These are phyloP conservation scores for Ceratitis capitata DNA, from an alignment of 1,140 invertebrate genomes.

Conservation along the genomic window DNA sequence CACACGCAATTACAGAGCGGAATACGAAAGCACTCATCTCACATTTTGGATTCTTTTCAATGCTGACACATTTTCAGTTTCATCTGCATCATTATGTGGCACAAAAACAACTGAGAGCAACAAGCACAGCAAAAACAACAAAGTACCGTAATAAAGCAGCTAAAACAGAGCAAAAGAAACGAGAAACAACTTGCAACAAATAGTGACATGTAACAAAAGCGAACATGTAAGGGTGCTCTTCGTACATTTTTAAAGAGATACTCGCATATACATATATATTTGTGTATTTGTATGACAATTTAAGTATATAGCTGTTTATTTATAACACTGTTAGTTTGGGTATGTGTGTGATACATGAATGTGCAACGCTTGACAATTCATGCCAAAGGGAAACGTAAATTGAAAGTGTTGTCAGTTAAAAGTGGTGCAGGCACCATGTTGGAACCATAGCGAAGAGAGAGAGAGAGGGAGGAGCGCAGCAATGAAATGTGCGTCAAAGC, in stretches of 20 bases:
- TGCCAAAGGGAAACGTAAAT: slow-evolving; percentile 28
- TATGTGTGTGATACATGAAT: background rate
- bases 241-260: too few species aligned
- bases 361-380: slow-evolving; percentile 11
- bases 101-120: background rate
- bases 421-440: background rate
- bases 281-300: too few species aligned
- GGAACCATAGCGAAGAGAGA: background rate
- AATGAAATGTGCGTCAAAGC: background rate
- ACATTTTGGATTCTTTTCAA: background rate
- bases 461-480: too few species aligned
- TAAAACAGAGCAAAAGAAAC: background rate
- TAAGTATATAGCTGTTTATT: too few species aligned
- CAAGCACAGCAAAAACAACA: background rate
- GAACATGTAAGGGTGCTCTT: background rate
- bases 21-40: background rate
- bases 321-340: background rate
- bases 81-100: slow-evolving; percentile 16
- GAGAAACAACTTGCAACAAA: background rate
- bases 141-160: background rate
- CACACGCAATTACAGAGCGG: background rate
- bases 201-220: background rate
- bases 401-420: slow-evolving; percentile 27
- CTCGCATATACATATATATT: background rate
- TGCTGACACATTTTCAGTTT: slow-evolving; percentile 16